Evolutionary conservation across 2,797 vertebrate species (phyloP), one percentile per base, ranked within the genome.

Genomic region (Echiichthys vipera): DNA sequence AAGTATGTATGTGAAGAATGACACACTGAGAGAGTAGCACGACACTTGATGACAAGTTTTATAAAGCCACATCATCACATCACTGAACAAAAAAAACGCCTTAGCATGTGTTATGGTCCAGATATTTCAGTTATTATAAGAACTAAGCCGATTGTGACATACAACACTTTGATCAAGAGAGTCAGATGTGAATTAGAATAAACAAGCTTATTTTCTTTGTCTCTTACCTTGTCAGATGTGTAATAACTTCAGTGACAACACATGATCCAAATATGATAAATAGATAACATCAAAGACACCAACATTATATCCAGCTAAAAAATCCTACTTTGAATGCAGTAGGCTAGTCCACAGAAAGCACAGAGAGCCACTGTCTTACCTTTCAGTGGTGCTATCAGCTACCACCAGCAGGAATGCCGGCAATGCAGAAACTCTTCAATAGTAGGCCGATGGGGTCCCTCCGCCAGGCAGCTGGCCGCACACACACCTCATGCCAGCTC

Each of bases 361-460:
- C 83, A 40, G 53, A 71, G 75, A 80, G 84, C 71, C 81, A 76
- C 84, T 91, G 89, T 80, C 84, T 86, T 86, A 90, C 90, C 90
- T 90, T 88, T 80, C 78, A 84, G 73, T 68, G 77, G 62, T 59
- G 84, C 85, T 91, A 85, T 91, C 91, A 84, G 91, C 90, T 88
- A 83, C 90, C 88, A 83, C 78, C 77, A 64, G 80, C 80, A 79
- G 90, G 94, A 95, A 95, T 95, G 93, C 84, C 86, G 93, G 90
- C 90, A 86, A 94, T 94, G 92, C 82, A 85, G 64, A 80, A 86
- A 83, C 89, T 85, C 89, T 93, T 88, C 87, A 87, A 86, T 85
- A 86, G 84, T 85, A 71, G 86, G 75, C 84, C 39, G 80, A 78
- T 39, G 79, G 86, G 79, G 69, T 88, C 81, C 77, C 87, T 85